These are phyloP conservation scores for Gulo gulo DNA, from an alignment of 2,113 vertebrate genomes.

Conservation along the genomic window DNA sequence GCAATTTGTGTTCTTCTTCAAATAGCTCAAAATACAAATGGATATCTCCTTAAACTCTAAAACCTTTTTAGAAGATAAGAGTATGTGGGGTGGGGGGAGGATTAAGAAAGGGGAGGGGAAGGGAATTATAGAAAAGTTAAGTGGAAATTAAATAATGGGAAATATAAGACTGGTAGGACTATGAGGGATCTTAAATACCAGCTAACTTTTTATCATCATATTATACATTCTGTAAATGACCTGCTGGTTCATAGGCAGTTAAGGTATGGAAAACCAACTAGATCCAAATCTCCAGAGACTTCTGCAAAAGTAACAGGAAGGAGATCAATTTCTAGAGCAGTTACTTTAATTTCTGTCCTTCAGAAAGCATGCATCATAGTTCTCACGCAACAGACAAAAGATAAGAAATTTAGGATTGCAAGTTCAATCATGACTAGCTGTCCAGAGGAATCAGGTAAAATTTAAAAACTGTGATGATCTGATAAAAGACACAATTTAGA, in stretches of 20 bases:
- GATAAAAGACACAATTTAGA: not conserved
- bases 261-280: not conserved
- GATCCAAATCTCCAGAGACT: not conserved
- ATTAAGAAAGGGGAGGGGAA: not conserved
- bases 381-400: not conserved
- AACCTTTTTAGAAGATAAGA: not conserved
- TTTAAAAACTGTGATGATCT: not conserved
- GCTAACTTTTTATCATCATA: not conserved
- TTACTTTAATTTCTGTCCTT: slow-evolving; percentile 1
- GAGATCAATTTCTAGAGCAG: not conserved
- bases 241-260: not conserved
- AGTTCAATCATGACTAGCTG: not conserved
- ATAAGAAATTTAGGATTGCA: not conserved
- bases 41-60: slow-evolving; percentile 22
- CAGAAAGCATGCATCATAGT: not conserved
- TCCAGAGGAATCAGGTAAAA: slow-evolving; percentile 12
- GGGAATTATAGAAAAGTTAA: not conserved
- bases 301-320: not conserved
- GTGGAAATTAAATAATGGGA: not conserved
- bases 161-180: not conserved
- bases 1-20: slow-evolving; percentile 1
- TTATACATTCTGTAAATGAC: not conserved
- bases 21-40: slow-evolving; percentile 12
- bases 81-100: not conserved
- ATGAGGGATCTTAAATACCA: not conserved